Conservation (phyloP, 2,797 vertebrate species). For the Coendou prehensilis region DNA sequence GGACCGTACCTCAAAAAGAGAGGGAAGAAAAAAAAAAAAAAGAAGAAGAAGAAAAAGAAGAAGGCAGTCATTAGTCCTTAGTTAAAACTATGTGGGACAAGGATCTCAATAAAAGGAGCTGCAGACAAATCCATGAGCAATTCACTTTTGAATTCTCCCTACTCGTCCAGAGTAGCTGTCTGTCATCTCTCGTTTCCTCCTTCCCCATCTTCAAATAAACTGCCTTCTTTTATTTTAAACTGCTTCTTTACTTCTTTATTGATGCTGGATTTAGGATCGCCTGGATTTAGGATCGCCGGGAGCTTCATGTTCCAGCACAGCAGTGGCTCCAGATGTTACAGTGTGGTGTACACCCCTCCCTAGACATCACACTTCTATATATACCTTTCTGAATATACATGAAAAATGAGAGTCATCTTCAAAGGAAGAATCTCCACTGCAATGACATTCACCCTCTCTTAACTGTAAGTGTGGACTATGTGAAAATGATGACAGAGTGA, state of each 20-base stretch:
- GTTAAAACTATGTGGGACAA: neutral
- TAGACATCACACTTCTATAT: neutral
- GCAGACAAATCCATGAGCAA: no score
- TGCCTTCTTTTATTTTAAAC: no score
- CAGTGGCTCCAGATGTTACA: no score
- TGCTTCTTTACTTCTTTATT: no score
- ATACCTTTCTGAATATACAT: constrained; percentile 29
- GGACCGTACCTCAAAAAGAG: no score
- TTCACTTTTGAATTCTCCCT: no score
- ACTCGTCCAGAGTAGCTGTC: no score
- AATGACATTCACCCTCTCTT: neutral
- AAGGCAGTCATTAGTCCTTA: neutral
- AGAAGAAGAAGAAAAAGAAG: fast-evolving
- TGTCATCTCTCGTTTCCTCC: no score
- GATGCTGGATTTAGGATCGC: no score
- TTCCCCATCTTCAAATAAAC: no score
- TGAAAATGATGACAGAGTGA: constrained; percentile 30
- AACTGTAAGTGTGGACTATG: neutral
- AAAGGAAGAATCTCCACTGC: constrained; percentile 24
- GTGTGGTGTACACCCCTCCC: neutral
- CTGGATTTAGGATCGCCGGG: no score
- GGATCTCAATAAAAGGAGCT: neutral
- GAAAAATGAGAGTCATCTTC: constrained; percentile 30
- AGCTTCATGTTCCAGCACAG: no score
- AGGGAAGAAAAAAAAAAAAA: neutral